Conservation (phyloP, 2,888 invertebrate genomes). For the Ptychoptera albimana region DNA sequence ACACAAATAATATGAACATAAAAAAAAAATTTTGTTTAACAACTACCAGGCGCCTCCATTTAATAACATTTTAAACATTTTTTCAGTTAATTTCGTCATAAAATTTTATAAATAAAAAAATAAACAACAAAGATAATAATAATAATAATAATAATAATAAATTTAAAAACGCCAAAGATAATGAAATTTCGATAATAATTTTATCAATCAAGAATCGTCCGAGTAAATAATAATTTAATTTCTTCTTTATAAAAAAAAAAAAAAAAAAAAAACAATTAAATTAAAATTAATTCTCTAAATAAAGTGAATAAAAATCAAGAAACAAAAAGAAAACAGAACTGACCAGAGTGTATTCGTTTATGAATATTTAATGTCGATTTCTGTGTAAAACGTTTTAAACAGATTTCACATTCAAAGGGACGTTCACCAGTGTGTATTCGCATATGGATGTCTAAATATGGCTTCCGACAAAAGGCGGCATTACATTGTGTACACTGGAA, state of each 20-base stretch:
- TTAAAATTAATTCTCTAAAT: background rate
- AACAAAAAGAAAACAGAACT: constrained; percentile 19
- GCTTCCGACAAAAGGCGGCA: constrained; percentile 51
- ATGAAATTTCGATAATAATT: too few species aligned
- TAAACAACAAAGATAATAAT: background rate
- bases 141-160: background rate
- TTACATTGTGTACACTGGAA: constrained; percentile 41
- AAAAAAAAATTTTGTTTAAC: background rate
- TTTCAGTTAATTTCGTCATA: background rate
- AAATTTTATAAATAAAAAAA: background rate
- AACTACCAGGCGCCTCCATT: too few species aligned
- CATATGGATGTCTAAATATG: constrained; percentile 67
- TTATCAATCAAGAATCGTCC: too few species aligned
- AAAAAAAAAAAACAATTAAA: background rate
- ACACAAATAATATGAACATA: too few species aligned
- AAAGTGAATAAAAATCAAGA: background rate
- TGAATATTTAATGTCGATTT: constrained; percentile 57
- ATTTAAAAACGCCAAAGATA: too few species aligned
- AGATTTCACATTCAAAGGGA: constrained; percentile 47
- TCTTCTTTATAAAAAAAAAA: background rate
- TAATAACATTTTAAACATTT: too few species aligned
- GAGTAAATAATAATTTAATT: too few species aligned
- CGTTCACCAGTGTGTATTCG: constrained; percentile 48
- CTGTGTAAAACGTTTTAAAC: constrained; percentile 55
- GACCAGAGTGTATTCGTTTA: constrained; percentile 52